Conservation (phyloP, 2,113 vertebrate genomes). For the Coryphaenoides rupestris region DNA sequence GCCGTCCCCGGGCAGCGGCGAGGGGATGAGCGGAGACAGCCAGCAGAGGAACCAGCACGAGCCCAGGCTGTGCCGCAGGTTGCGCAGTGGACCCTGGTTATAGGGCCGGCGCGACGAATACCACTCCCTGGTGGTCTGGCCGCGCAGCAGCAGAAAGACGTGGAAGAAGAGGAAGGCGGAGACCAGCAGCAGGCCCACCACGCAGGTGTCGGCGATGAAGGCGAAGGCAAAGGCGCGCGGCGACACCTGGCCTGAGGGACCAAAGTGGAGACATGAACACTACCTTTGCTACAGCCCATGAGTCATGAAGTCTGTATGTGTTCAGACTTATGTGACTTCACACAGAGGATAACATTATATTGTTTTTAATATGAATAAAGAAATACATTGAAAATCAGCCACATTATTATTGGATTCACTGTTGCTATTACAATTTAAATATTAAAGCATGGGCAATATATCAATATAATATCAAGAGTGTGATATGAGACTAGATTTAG, state of each 20-base stretch:
- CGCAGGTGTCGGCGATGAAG: constrained; percentile 85
- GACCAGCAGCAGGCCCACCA: constrained; percentile 82
- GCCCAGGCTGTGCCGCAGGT: constrained; percentile 76
- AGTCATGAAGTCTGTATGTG: too few species aligned
- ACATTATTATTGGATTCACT: too few species aligned
- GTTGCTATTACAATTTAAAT: too few species aligned
- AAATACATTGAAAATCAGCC: too few species aligned
- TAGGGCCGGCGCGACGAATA: constrained; percentile 75
- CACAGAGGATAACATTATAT: too few species aligned
- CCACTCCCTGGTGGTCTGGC: constrained; percentile 89
- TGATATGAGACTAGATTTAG: too few species aligned
- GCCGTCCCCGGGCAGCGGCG: constrained; percentile 81
- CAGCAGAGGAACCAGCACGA: constrained; percentile 80
- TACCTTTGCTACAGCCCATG: not conserved
- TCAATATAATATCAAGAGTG: too few species aligned
- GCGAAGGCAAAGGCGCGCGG: constrained; percentile 80
- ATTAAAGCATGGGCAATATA: too few species aligned
- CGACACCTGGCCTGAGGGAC: constrained; percentile 77
- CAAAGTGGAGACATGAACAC: not conserved
- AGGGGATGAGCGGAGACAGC: constrained; percentile 82
- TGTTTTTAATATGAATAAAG: too few species aligned
- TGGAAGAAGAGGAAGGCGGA: constrained; percentile 86
- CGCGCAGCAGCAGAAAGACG: constrained; percentile 75
- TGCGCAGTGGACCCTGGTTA: constrained; percentile 71
- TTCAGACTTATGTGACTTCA: too few species aligned